Base-by-base conservation (phyloP, 2,888 invertebrate species). In the Mechanitis messenoides region DNA sequence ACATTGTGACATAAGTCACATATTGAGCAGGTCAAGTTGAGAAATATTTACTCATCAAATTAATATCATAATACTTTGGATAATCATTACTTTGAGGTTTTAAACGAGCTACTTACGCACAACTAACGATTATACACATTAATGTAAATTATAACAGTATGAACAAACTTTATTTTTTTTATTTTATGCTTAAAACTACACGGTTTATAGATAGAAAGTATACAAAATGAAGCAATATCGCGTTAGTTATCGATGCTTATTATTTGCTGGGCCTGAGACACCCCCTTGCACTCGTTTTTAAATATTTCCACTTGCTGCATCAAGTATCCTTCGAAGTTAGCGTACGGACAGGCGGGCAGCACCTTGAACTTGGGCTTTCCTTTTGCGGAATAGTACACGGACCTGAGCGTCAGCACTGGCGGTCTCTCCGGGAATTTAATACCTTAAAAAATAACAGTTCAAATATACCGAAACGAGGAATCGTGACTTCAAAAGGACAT, bases 381-480 rank as follows among this genome's bases (percentile, higher is more conserved):
- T 73, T 87, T 88, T 60, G 68, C 79, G 62, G 76, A 78, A 68
- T 92, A 92, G 75, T 92, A 92, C n/a, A 92, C 82, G 11, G 93
- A 93, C 63, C 89, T 79, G 3, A 93, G 71, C 3, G 79, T 85
- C 45, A 93, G 76, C 56, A 81, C 79, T 42, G 93, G 93, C 53
- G 83, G 82, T 63, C 91, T 91, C 56, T 85, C 85, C 6, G 93
- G 93, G 76, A 93, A 93, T 68, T 85, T 81, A 1, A 77, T 66
- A 67, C 83, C 88, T 89, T 78, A 47, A 83, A 81, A 56, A 58
- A 67, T 42, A 42, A 42, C 9, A 9, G 1, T 9, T 11, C 2
- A 20, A 20, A 20, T 20, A 20, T 20, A 20, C 20, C 20, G 20
- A 0, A 20, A 20, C 20, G 20, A 20, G 20, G 20, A 20, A 20